A percentile compares a stretch with the other conserved stretches of the same genome.
Conservation (phyloP, 2,113 vertebrate genomes). For the Chlorodrepanis virens region DNA sequence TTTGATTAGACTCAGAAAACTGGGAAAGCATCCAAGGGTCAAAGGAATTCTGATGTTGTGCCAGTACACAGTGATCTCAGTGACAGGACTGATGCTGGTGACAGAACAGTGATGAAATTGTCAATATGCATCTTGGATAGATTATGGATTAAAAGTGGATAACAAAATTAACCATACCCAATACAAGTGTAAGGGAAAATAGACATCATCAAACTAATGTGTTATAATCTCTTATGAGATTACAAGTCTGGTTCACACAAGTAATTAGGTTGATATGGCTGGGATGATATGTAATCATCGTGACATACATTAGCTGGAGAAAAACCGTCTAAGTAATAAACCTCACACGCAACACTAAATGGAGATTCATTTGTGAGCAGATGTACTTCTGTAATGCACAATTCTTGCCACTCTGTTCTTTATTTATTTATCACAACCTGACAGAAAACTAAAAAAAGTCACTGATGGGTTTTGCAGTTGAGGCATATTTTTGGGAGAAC, state of each 20-base stretch:
- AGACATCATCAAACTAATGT: constrained; percentile 20
- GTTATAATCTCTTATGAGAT: constrained; percentile 32
- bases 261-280: constrained; percentile 17
- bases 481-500: neutral
- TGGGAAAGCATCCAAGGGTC: constrained; percentile 24
- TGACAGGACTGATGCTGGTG: neutral
- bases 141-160: neutral
- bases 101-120: neutral
- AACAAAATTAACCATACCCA: constrained; percentile 35
- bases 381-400: constrained; percentile 2
- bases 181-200: constrained; percentile 41
- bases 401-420: neutral
- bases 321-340: constrained; percentile 16
- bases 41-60: neutral
- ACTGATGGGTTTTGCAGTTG: constrained; percentile 4
- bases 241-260: constrained; percentile 22
- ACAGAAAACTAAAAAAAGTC: neutral
- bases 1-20: constrained; percentile 14
- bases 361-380: neutral
- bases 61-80: neutral
- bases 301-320: constrained; percentile 10
- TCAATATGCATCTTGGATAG: neutral
- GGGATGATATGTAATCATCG: constrained; percentile 11
- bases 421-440: constrained; percentile 23
- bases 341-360: neutral